Base-by-base conservation (phyloP, 2,113 vertebrate species). In the Leuciscus idus region DNA sequence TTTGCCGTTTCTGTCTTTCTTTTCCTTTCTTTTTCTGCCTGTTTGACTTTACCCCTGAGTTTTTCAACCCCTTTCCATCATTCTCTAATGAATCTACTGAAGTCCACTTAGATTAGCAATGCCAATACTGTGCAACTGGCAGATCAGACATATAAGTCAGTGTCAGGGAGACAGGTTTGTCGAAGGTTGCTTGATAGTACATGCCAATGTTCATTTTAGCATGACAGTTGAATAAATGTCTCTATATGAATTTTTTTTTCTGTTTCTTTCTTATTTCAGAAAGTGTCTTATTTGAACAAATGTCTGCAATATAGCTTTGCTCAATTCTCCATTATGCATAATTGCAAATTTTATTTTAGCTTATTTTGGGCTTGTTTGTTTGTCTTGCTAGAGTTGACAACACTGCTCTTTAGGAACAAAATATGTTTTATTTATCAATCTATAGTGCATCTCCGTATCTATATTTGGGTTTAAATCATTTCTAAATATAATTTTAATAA, bases 151-250 rank as follows among this genome's bases (percentile, higher is more conserved):
- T 21, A 5, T 15, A 52, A 52, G 4, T 52, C 50, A 21, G 55
- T 23, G 52, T 55, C 52, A 55, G 55, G 8, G 55, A 57, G 19
- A 57, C 55, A 23, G 7, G 55, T 57, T 73, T 64, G 75, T 85
- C 84, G 78, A 81, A 76, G 12, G 19, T 30, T 74, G 19, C 26
- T 84, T 73, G 50, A 85, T 57, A 30, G 33, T 83, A 83, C 64
- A 55, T 30, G 28, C 17, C 23, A 21, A 61, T 81, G 33, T 84
- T 84, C n/a, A 48, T 72, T 73, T 78, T 70, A 87, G 76, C 61
- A 84, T 82, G 76, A 36, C 46, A 74, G 83, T 83, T 87, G 28
- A 89, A 85, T 87, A 87, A 85, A 87, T 72, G 78, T 87, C 30
- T 52, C 70, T n/a, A 30, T 84, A 87, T 78, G 33, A 66, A 33